These are phyloP conservation scores for Drosophila subsilvestris DNA, from an alignment of 2,888 invertebrate species.

Conservation along the genomic window DNA sequence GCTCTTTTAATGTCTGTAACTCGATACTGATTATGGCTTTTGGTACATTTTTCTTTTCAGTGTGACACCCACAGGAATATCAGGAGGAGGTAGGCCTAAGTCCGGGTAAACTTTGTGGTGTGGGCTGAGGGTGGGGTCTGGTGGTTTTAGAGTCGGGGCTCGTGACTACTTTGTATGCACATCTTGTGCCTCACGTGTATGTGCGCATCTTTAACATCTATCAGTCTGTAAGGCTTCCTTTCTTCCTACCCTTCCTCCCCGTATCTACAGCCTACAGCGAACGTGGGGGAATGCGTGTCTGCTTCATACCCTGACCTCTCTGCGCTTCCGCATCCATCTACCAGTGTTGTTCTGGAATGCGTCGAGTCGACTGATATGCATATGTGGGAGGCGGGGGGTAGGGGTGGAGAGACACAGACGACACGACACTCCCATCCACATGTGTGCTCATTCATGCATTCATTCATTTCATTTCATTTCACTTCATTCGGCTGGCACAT, in stretches of 20 bases:
- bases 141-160: not conserved
- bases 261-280: slow-evolving; percentile 43
- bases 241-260: slow-evolving; percentile 45
- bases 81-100: not conserved
- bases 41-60: not conserved
- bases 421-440: slow-evolving; percentile 34
- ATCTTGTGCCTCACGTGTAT: slow-evolving; percentile 45
- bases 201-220: slow-evolving; percentile 74
- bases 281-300: slow-evolving; percentile 72
- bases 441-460: slow-evolving; percentile 73
- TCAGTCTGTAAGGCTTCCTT: slow-evolving; percentile 77
- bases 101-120: not conserved
- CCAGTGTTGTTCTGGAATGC: slow-evolving; percentile 74
- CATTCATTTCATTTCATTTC: slow-evolving; percentile 46
- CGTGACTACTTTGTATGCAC: slow-evolving; percentile 73
- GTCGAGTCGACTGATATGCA: slow-evolving; percentile 73
- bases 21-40: not conserved
- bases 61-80: not conserved
- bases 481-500: slow-evolving; percentile 24
- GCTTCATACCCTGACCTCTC: slow-evolving; percentile 6
- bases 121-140: not conserved
- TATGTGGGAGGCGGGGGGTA: slow-evolving; percentile 66
- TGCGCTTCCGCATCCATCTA: slow-evolving; percentile 21
- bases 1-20: too few relatives aligned
- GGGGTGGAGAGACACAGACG: slow-evolving; percentile 26